phyloP scores from a whole-genome alignment of 2,888 invertebrate genomes.

The Alitta virens region DNA sequence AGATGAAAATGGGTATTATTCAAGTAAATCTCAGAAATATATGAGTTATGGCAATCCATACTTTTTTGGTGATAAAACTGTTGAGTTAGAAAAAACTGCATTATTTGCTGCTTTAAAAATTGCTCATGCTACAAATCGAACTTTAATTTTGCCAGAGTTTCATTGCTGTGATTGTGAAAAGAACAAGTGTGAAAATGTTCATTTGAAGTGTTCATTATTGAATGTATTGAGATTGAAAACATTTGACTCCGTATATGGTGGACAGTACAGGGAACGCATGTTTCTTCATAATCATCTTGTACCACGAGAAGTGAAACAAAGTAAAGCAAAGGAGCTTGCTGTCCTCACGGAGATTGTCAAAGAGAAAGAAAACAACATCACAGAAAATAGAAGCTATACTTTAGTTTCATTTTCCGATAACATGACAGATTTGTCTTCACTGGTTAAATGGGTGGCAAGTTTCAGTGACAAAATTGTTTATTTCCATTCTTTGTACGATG shows the following conservation, averaged over 20 bases:
- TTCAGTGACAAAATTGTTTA: no score
- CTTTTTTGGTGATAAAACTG: conserved; percentile 1
- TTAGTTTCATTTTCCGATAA: no score
- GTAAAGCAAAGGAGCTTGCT: no score
- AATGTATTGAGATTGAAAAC: neutral
- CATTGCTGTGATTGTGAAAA: conserved; percentile 17
- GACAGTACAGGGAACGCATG: conserved; percentile 2
- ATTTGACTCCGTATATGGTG: conserved; percentile 2
- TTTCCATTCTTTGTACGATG: no score
- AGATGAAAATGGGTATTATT: conserved; percentile 22
- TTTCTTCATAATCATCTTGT: conserved; percentile 7
- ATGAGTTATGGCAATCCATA: conserved; percentile 20
- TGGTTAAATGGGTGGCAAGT: no score
- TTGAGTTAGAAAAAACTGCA: neutral
- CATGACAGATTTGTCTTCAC: no score
- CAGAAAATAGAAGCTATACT: no score
- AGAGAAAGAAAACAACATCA: no score
- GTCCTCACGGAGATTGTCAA: no score
- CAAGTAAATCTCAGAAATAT: conserved; percentile 14
- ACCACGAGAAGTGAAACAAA: neutral
- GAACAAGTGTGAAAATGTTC: neutral
- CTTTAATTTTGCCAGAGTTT: conserved; percentile 26
- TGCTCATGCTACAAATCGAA: conserved; percentile 18
- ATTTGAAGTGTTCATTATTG: neutral
- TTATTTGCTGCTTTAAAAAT: conserved; percentile 2